These are phyloP conservation scores for Corapipo altera DNA, from an alignment of 2,113 vertebrate genomes.

Conservation along the genomic window DNA sequence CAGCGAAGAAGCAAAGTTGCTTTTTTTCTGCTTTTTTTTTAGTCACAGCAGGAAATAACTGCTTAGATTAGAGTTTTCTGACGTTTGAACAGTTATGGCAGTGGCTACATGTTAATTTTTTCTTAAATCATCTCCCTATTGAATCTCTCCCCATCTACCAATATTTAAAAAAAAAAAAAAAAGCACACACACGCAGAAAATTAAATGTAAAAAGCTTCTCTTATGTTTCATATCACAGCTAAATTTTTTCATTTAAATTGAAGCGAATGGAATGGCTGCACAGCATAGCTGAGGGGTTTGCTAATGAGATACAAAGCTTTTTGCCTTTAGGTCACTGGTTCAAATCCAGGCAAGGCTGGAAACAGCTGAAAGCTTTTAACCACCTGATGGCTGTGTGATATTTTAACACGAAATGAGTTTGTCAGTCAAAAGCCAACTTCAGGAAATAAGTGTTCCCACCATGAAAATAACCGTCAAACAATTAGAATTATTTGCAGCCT, in stretches of 20 bases:
- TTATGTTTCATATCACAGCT: slow-evolving; percentile 35
- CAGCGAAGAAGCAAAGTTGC: slow-evolving; percentile 40
- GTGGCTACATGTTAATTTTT: slow-evolving; percentile 34
- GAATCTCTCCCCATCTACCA: slow-evolving; percentile 1
- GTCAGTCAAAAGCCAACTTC: slow-evolving; percentile 32
- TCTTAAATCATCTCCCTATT: background rate
- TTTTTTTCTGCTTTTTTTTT: slow-evolving; percentile 55
- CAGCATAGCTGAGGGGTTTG: slow-evolving; percentile 20
- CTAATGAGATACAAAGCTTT: slow-evolving; percentile 57
- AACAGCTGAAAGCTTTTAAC: slow-evolving; percentile 62
- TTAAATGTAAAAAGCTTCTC: slow-evolving; percentile 45
- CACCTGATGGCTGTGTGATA: slow-evolving; percentile 25
- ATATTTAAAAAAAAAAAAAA: background rate
- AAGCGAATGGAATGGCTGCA: slow-evolving; percentile 15
- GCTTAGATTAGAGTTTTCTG: slow-evolving; percentile 46
- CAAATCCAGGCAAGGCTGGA: slow-evolving; percentile 11
- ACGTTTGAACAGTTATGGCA: slow-evolving; percentile 33
- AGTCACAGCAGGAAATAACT: slow-evolving; percentile 56
- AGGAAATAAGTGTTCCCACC: slow-evolving; percentile 2
- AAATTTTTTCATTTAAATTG: slow-evolving; percentile 39
- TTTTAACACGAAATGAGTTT: slow-evolving; percentile 22
- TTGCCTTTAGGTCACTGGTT: slow-evolving; percentile 45
- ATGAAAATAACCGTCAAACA: background rate
- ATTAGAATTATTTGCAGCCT: slow-evolving; percentile 8
- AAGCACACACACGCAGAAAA: background rate